Evolutionary conservation across 2,797 vertebrate genomes (phyloP).

Genomic region (Notolabrus celidotus): DNA sequence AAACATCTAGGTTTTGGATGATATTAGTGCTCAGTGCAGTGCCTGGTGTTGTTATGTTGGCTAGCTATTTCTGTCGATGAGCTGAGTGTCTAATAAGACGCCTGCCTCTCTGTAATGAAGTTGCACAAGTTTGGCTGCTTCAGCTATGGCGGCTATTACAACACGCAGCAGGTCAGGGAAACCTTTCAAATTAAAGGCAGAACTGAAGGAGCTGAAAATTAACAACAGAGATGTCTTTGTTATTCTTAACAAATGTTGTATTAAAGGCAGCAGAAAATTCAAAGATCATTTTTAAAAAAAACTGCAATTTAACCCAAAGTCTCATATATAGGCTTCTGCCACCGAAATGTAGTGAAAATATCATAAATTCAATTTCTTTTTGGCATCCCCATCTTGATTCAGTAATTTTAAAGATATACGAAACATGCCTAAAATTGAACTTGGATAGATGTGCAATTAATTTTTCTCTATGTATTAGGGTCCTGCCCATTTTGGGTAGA

Average conservation of each 20-base stretch:
- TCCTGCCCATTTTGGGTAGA: neutral
- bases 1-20: constrained; percentile 9
- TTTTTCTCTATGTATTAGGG: neutral
- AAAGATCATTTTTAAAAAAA: neutral
- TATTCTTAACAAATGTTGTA: constrained; percentile 1
- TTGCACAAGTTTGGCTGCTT: constrained; percentile 18
- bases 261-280: neutral
- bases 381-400: neutral
- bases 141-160: constrained; percentile 16
- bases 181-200: constrained; percentile 20
- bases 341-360: neutral
- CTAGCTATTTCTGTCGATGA: constrained; percentile 41
- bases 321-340: neutral
- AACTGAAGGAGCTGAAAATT: constrained; percentile 19
- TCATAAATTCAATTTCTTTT: neutral
- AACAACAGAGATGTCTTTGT: constrained; percentile 1
- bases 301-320: neutral
- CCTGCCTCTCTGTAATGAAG: constrained; percentile 16
- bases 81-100: constrained; percentile 39
- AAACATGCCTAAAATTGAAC: neutral
- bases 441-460: neutral
- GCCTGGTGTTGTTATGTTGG: constrained; percentile 21
- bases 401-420: neutral
- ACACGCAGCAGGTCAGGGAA: constrained; percentile 23
- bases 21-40: constrained; percentile 2